A percentile compares a stretch with the other conserved stretches of the same genome.
phyloP scores from a whole-genome alignment of 2,888 invertebrate species.

The Mellilla xanthometata region DNA sequence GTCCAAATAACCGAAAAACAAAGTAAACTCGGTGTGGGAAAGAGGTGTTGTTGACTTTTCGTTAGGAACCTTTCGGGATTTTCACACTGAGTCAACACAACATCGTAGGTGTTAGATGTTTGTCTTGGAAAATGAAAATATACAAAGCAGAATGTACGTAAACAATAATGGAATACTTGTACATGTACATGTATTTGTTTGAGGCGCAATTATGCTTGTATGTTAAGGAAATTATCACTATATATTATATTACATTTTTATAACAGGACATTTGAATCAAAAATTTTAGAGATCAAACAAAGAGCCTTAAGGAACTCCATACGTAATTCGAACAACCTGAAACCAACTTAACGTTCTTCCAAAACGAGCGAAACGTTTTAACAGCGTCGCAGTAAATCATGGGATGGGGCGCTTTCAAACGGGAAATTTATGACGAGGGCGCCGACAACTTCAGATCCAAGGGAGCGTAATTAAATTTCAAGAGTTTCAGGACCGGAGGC shows the following conservation, averaged over 20 bases:
- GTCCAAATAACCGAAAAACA: slow-evolving; percentile 5
- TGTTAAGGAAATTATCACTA: too few relatives aligned
- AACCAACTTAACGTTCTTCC: neutral
- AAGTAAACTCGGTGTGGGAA: slow-evolving; percentile 3
- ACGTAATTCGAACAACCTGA: neutral
- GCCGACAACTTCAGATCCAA: slow-evolving; percentile 15
- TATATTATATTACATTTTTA: too few relatives aligned
- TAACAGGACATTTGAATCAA: too few relatives aligned
- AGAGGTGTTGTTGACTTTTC: slow-evolving; percentile 14
- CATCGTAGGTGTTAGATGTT: neutral
- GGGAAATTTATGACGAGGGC: slow-evolving; percentile 12
- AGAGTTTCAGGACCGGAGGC: slow-evolving; percentile 5
- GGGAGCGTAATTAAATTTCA: slow-evolving; percentile 17
- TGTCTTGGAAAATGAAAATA: neutral
- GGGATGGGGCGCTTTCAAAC: slow-evolving; percentile 8
- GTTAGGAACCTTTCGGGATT: neutral
- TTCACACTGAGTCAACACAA: neutral
- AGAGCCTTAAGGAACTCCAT: too few relatives aligned
- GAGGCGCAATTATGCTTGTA: too few relatives aligned
- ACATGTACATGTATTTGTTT: too few relatives aligned
- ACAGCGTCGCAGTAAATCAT: slow-evolving; percentile 14
- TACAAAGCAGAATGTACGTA: neutral
- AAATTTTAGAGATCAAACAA: too few relatives aligned
- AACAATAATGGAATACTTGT: too few relatives aligned
- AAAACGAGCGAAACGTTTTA: slow-evolving; percentile 6